These are phyloP conservation scores for Pongo abelii DNA, from an alignment of 2,113 vertebrate genomes.

Conservation along the genomic window DNA sequence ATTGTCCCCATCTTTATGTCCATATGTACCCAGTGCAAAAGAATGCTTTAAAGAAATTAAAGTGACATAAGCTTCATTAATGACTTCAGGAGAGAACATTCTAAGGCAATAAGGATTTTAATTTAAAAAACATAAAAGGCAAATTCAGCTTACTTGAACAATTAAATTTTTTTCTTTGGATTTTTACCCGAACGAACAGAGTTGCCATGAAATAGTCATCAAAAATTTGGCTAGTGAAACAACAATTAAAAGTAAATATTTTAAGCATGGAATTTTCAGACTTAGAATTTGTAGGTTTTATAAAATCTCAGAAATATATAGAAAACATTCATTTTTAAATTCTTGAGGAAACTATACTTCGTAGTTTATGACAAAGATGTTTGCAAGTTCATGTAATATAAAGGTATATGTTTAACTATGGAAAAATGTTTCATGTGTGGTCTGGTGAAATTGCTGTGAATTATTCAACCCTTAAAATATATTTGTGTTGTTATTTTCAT, in stretches of 20 bases:
- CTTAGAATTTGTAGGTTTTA: background rate
- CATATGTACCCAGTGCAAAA: background rate
- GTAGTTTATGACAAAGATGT: background rate
- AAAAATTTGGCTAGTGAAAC: background rate
- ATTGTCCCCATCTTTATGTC: no score
- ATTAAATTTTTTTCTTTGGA: background rate
- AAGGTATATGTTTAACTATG: background rate
- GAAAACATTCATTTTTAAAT: conserved; percentile 14
- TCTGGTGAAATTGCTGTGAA: background rate
- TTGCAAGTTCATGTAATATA: background rate
- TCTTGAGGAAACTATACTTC: background rate
- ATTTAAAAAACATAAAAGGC: background rate
- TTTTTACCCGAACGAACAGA: background rate
- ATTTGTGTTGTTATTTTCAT: conserved; percentile 11
- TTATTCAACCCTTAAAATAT: background rate
- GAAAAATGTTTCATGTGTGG: background rate
- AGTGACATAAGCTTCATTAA: background rate
- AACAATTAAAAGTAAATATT: background rate
- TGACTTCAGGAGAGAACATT: background rate
- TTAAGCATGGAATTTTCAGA: background rate
- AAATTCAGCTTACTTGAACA: background rate
- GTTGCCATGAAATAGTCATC: background rate
- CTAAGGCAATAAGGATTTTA: background rate
- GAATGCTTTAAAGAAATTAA: background rate
- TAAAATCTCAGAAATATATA: background rate